Base-by-base conservation (phyloP, 2,797 vertebrate species). In the Alca torda region DNA sequence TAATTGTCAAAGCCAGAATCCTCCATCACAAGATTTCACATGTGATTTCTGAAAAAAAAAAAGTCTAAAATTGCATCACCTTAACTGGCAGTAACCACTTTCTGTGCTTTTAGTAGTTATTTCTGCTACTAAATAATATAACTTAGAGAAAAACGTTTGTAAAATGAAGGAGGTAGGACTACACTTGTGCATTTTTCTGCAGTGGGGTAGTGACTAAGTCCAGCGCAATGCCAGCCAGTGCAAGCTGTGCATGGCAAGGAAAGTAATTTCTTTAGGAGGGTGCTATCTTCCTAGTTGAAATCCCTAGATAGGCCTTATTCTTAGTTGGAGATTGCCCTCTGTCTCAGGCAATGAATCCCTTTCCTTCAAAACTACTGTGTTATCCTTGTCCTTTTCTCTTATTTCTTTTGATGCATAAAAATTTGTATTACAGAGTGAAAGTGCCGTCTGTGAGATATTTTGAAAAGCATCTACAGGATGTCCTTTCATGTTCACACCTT, bases 401-500 rank as follows among this genome's bases (percentile, higher is more conserved):
- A 0, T 50, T 86, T 87, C 50, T 75, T 89, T 63, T 61, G 57
- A 59, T 75, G 69, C 33, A 69, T 59, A 70, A 80, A 89, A 93
- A 82, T 79, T 56, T 84, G 30, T 63, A 51, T 78, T 85, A 35
- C 46, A 63, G 72, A 88, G 24, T 53, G 46, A 53, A 91, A 81
- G 51, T 78, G 46, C 91, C 84, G 86, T 90, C 87, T 96, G 83
- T 19, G 87, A 90, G 82, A 82, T 73, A 59, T 73, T 91, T 96
- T 90, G 41, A 59, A 67, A 88, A 78, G 30, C 65, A 63, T 65
- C 67, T 88, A 45, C 79, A 76, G 65, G 83, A 54, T 53, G 57
- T 92, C 61, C 69, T 25, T 81, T 91, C 37, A 30, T 15, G 20
- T 91, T 94, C 80, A 63, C 63, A 63, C 65, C 84, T 94, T 85